Evolutionary conservation across 92 coral and sea anemone species (phyloP).

Genomic region (Ricordea florida): DNA sequence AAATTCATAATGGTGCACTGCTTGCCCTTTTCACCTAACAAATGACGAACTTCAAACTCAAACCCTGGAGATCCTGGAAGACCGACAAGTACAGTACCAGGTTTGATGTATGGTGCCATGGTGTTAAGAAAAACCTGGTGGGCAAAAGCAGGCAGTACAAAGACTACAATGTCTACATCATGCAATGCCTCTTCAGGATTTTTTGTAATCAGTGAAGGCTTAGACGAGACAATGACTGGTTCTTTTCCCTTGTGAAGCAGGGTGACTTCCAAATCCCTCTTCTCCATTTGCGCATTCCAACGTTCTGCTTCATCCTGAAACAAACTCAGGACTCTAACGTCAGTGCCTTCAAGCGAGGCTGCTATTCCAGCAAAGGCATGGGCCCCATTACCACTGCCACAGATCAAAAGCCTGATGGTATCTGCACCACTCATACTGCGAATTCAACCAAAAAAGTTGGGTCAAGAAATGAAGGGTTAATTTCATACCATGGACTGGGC

Average conservation of each 20-base stretch:
- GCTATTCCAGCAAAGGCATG: slow-evolving; percentile 74
- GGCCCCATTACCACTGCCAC: slow-evolving; percentile 68
- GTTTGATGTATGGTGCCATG: slow-evolving; percentile 44
- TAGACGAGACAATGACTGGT: slow-evolving; percentile 22
- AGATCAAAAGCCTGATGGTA: slow-evolving; percentile 49
- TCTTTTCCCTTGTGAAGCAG: slow-evolving; percentile 24
- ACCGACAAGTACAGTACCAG: slow-evolving; percentile 62
- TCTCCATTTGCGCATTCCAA: slow-evolving; percentile 46
- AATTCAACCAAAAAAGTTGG: too few relatives aligned
- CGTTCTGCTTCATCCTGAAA: slow-evolving; percentile 70
- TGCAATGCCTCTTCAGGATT: slow-evolving; percentile 69
- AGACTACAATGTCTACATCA: slow-evolving; percentile 67
- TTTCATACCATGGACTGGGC: too few relatives aligned
- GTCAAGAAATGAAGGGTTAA: too few relatives aligned
- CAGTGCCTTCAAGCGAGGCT: slow-evolving; percentile 55
- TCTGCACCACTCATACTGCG: too few relatives aligned
- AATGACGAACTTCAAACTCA: slow-evolving; percentile 53
- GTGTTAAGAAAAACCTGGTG: slow-evolving; percentile 62
- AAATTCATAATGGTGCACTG: slow-evolving; percentile 57
- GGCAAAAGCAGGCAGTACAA: slow-evolving; percentile 73
- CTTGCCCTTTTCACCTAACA: slow-evolving; percentile 47
- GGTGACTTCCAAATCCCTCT: slow-evolving; percentile 35
- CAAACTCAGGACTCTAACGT: slow-evolving; percentile 61
- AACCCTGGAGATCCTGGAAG: slow-evolving; percentile 72
- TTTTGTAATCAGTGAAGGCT: slow-evolving; percentile 58